Evolutionary conservation across 1,140 invertebrate species (phyloP).

Genomic region (Drosophila lowei): DNA sequence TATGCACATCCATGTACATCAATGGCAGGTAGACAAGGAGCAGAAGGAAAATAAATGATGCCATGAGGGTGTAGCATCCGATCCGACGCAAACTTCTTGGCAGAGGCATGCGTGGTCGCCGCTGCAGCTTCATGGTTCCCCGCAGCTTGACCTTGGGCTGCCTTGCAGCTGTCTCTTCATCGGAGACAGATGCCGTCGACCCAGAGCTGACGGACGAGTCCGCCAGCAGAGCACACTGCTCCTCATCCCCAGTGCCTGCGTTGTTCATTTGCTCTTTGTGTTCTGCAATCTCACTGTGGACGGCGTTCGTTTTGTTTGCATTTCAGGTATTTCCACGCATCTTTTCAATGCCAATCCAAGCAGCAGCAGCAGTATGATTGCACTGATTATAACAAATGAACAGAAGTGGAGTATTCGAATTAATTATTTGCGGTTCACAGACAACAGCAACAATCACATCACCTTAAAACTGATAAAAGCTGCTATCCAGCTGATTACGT

Average conservation of each 20-base stretch:
- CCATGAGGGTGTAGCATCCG: constrained; percentile 29
- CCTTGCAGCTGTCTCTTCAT: constrained; percentile 27
- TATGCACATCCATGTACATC: constrained; percentile 53
- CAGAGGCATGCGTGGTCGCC: constrained; percentile 31
- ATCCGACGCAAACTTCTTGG: constrained; percentile 44
- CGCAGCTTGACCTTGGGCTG: constrained; percentile 30
- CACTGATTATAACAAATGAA: too few species aligned
- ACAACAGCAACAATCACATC: too few species aligned
- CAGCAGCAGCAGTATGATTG: too few species aligned
- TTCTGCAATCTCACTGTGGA: neutral
- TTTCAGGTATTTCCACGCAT: constrained; percentile 1
- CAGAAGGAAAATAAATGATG: constrained; percentile 23
- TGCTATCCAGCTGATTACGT: too few species aligned
- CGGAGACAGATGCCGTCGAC: constrained; percentile 19
- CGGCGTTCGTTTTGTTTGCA: neutral
- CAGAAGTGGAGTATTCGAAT: too few species aligned
- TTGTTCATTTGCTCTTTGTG: constrained; percentile 10
- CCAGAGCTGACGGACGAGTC: constrained; percentile 18
- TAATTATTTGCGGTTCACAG: too few species aligned
- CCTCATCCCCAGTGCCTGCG: constrained; percentile 27
- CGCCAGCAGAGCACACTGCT: constrained; percentile 38
- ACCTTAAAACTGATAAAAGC: too few species aligned
- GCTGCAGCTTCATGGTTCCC: constrained; percentile 18
- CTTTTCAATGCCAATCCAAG: too few species aligned
- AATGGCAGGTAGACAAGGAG: constrained; percentile 57